These are phyloP conservation scores for Chloropsis cyanopogon DNA, from an alignment of 2,113 vertebrate genomes.

Conservation along the genomic window DNA sequence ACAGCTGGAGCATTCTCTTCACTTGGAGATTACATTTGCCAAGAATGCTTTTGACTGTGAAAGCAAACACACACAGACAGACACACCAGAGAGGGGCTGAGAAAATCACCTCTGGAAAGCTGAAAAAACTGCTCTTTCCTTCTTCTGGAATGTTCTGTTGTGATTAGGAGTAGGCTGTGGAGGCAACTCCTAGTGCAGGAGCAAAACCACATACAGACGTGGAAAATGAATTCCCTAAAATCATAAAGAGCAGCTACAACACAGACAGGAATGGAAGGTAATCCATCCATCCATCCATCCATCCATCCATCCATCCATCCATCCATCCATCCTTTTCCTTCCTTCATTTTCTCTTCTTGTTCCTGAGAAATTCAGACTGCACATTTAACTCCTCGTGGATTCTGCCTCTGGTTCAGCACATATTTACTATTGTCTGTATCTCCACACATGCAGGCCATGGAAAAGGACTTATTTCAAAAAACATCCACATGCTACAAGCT, in stretches of 20 bases:
- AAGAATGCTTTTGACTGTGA: conserved; percentile 49
- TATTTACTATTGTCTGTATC: accelerated
- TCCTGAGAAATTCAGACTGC: neutral
- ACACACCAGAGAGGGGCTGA: neutral
- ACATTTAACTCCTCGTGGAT: neutral
- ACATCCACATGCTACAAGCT: neutral
- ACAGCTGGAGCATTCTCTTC: conserved; percentile 22
- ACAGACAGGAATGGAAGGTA: neutral
- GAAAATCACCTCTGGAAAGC: conserved; percentile 19
- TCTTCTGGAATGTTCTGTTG: neutral
- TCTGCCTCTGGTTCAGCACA: neutral
- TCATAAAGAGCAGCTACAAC: neutral
- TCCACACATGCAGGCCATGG: neutral
- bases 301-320: too few species aligned
- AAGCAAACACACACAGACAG: neutral
- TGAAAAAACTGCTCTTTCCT: neutral
- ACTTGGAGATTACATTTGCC: conserved; percentile 26
- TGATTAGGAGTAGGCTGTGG: neutral
- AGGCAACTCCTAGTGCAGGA: neutral
- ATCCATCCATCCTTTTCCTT: too few species aligned
- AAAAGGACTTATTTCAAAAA: neutral
- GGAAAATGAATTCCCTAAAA: neutral
- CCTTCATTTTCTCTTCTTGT: neutral
- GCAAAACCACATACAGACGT: neutral
- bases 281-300: neutral